Evolutionary conservation across 2,113 vertebrate genomes (phyloP).

Genomic region (Procavia capensis): DNA sequence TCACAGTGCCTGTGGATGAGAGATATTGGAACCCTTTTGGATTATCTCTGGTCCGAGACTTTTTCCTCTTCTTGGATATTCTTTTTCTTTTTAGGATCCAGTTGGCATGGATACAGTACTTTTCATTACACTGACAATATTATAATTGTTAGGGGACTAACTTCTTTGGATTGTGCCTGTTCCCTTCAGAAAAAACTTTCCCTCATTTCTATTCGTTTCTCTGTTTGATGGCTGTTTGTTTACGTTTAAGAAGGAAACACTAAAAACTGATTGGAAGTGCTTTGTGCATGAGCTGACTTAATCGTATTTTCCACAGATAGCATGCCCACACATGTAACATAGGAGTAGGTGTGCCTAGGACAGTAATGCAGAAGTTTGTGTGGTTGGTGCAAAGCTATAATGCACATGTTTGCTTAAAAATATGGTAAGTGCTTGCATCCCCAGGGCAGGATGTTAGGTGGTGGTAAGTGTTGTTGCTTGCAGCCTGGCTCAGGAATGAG

Average conservation of each 20-base stretch:
- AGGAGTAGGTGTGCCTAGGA: no score
- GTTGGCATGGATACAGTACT: not conserved
- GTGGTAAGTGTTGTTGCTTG: no score
- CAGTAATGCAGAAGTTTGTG: no score
- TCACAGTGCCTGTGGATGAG: not conserved
- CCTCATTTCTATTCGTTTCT: not conserved
- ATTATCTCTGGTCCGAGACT: not conserved
- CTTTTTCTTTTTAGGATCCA: not conserved
- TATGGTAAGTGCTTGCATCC: not conserved
- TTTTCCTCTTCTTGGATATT: not conserved
- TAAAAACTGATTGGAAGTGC: not conserved
- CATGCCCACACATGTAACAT: no score
- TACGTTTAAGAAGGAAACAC: not conserved
- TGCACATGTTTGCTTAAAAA: no score
- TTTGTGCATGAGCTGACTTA: not conserved
- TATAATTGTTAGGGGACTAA: not conserved
- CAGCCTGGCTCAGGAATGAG: no score
- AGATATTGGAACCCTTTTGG: no score
- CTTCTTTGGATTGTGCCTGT: not conserved
- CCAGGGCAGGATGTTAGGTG: not conserved
- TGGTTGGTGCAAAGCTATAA: no score
- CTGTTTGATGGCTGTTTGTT: not conserved
- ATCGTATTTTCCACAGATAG: no score
- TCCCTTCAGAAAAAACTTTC: not conserved
- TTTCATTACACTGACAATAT: not conserved